Evolutionary conservation across 2,797 vertebrate genomes (phyloP).

Genomic region (Pitangus sulphuratus): DNA sequence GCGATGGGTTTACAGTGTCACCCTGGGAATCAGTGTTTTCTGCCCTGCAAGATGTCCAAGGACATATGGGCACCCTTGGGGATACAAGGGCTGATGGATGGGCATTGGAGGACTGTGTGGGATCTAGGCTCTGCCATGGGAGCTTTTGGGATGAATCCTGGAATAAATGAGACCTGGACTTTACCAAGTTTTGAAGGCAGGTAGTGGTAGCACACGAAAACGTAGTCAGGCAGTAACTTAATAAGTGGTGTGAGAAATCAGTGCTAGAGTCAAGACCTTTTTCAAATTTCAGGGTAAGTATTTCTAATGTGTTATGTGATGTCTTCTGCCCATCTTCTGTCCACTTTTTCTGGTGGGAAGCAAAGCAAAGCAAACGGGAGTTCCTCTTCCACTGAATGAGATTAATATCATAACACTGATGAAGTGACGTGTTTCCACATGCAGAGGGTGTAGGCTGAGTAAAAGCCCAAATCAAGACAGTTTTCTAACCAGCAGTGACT

Average conservation of each 20-base stretch:
- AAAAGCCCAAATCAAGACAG: background rate
- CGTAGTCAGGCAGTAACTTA: background rate
- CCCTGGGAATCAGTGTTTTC: background rate
- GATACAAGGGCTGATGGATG: background rate
- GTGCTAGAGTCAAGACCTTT: background rate
- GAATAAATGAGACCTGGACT: background rate
- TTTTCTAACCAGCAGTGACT: background rate
- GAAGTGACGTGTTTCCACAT: background rate
- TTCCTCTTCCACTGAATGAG: background rate
- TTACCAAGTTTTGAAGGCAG: background rate
- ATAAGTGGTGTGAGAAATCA: background rate
- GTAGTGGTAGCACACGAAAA: background rate
- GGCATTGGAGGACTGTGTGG: accelerated
- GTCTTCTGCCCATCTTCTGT: no score
- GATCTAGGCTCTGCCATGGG: background rate
- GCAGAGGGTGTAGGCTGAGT: background rate
- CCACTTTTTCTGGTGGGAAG: background rate
- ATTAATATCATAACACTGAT: background rate
- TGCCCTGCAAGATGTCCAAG: background rate
- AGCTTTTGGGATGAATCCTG: background rate
- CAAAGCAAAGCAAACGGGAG: background rate
- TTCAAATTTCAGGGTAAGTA: background rate
- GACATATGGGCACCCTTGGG: background rate
- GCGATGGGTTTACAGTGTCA: background rate
- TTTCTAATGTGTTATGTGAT: background rate